Percentiles rank a stretch among this genome's conserved stretches.
These are phyloP conservation scores for Delphinapterus leucas DNA, from an alignment of 2,113 vertebrate species.

Conservation along the genomic window DNA sequence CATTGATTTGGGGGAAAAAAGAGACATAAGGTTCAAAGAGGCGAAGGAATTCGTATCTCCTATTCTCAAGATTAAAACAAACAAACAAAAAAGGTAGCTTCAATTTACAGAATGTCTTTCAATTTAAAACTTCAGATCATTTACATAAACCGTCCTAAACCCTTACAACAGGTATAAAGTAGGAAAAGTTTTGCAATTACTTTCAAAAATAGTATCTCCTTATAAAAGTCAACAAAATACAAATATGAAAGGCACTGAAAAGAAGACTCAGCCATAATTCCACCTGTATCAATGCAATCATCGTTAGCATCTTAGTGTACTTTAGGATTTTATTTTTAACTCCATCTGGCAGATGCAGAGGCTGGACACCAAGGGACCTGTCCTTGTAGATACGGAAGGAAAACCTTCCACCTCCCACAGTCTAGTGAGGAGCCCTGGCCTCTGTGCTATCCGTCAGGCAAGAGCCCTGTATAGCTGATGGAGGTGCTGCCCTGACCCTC, in stretches of 20 bases:
- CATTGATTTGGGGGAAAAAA: neutral
- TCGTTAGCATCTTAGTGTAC: neutral
- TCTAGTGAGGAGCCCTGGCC: neutral
- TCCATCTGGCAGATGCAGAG: neutral
- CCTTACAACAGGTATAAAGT: neutral
- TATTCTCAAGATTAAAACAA: neutral
- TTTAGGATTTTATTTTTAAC: neutral
- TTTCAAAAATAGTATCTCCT: neutral
- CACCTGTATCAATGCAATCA: neutral
- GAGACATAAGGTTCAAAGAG: neutral
- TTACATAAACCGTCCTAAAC: neutral
- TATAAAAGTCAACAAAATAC: neutral
- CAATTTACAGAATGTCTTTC: neutral
- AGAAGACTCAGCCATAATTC: neutral
- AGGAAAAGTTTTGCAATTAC: neutral
- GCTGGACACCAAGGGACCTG: neutral
- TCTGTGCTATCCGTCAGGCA: neutral
- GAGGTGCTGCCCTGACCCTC: neutral
- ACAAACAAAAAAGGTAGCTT: neutral
- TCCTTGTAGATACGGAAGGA: neutral
- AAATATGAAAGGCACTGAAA: neutral
- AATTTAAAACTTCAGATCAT: neutral
- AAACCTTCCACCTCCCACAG: neutral
- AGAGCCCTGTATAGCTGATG: accelerated
- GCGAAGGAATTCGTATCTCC: neutral